A percentile compares a stretch with the other conserved stretches of the same genome.
phyloP scores from a whole-genome alignment of 2,113 vertebrate species.

The Pterophyllum scalare region DNA sequence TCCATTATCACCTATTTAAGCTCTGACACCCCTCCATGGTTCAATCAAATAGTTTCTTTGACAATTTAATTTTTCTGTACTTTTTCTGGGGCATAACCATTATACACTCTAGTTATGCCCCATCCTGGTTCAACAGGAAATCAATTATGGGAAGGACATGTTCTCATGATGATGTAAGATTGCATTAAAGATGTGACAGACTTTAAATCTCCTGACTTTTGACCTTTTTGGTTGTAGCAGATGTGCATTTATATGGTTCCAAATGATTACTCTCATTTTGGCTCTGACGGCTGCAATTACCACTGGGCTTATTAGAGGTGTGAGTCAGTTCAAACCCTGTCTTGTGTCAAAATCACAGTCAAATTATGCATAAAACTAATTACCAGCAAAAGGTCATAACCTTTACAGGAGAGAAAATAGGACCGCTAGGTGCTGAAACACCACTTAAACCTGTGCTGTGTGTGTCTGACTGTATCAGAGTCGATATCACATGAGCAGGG shows the following conservation, averaged over 20 bases:
- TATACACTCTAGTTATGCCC: background rate
- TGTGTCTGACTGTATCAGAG: background rate
- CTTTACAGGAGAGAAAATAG: constrained; percentile 11
- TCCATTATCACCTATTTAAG: background rate
- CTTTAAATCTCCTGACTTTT: constrained; percentile 14
- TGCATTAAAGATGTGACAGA: background rate
- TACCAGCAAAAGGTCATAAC: constrained; percentile 45
- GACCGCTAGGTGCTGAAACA: constrained; percentile 1
- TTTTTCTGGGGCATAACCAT: no score
- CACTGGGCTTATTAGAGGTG: constrained; percentile 46
- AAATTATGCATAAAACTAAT: constrained; percentile 51
- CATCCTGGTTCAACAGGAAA: background rate
- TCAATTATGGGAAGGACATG: background rate
- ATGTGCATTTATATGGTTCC: constrained; percentile 8
- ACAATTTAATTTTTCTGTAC: background rate
- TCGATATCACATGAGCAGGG: background rate
- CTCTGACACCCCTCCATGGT: background rate
- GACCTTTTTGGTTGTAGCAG: constrained; percentile 19
- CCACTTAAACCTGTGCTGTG: background rate
- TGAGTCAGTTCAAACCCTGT: constrained; percentile 30
- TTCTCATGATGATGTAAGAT: background rate
- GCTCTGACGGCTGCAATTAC: constrained; percentile 20
- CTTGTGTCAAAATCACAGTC: constrained; percentile 50
- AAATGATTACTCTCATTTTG: constrained; percentile 19
- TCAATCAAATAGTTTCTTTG: background rate